Evolutionary conservation across 2,113 vertebrate species (phyloP).

Genomic region (Holacanthus passer): DNA sequence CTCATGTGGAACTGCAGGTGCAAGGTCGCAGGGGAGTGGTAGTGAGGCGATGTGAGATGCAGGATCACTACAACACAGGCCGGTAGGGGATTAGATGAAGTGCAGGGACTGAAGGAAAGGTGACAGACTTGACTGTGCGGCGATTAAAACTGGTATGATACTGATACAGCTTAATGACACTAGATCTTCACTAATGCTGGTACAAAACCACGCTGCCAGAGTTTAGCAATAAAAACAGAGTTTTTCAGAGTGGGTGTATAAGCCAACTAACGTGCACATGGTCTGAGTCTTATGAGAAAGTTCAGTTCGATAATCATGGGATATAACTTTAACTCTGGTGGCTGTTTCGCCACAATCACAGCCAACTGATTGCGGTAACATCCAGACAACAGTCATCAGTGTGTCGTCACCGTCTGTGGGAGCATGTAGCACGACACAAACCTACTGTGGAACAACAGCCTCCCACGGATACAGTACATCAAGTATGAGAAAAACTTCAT

Average conservation of each 20-base stretch:
- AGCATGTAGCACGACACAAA: slow-evolving; percentile 35
- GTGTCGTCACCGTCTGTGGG: slow-evolving; percentile 40
- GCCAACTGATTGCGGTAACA: slow-evolving; percentile 22
- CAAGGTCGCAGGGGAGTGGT: slow-evolving; percentile 24
- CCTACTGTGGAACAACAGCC: slow-evolving; percentile 10
- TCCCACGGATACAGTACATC: slow-evolving; percentile 21
- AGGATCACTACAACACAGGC: not conserved
- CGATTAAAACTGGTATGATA: not conserved
- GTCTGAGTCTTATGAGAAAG: not conserved
- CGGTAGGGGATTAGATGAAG: slow-evolving; percentile 9
- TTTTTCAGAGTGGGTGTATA: not conserved
- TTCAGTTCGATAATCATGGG: slow-evolving; percentile 19
- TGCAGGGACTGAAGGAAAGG: slow-evolving; percentile 8
- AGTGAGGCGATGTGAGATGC: slow-evolving; percentile 1
- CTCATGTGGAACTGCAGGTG: slow-evolving; percentile 27
- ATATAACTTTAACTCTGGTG: not conserved
- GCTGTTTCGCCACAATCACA: slow-evolving; percentile 21
- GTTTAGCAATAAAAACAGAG: not conserved
- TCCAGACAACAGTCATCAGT: slow-evolving; percentile 43
- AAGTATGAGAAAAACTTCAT: slow-evolving; percentile 40
- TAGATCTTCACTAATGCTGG: not conserved
- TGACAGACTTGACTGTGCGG: not conserved
- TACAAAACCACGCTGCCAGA: not conserved
- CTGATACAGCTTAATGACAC: not conserved
- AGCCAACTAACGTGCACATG: not conserved